Conservation (phyloP, 2,113 vertebrate species). For the Cynoglossus semilaevis region DNA sequence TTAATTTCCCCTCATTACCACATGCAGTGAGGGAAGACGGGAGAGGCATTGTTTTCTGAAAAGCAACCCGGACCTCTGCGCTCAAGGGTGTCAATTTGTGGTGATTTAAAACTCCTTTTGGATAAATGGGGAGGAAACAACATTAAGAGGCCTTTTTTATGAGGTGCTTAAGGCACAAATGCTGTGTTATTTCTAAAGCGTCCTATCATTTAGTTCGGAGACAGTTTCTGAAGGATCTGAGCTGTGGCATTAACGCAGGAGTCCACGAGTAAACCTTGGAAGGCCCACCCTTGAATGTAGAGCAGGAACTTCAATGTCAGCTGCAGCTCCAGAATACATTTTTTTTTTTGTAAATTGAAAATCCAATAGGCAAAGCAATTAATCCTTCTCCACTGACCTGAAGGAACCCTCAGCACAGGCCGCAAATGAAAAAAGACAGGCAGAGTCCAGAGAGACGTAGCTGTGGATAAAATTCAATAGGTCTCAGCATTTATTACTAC, state of each 20-base stretch:
- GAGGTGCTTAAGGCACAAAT: constrained; percentile 55
- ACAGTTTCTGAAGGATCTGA: constrained; percentile 42
- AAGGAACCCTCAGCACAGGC: constrained; percentile 16
- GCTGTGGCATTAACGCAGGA: constrained; percentile 20
- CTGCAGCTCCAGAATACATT: constrained; percentile 18
- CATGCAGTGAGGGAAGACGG: constrained; percentile 6
- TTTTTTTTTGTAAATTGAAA: constrained; percentile 21
- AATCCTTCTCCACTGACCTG: constrained; percentile 34
- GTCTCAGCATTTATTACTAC: constrained; percentile 58
- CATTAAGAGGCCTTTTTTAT: constrained; percentile 55
- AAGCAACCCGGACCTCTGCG: constrained; percentile 29
- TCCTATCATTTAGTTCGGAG: constrained; percentile 39
- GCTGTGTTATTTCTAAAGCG: constrained; percentile 44
- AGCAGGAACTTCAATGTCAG: constrained; percentile 22
- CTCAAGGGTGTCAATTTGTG: constrained; percentile 54
- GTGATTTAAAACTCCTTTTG: constrained; percentile 62
- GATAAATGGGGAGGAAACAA: constrained; percentile 61
- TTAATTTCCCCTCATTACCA: constrained; percentile 52
- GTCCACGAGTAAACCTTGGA: constrained; percentile 17
- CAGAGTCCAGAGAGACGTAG: constrained; percentile 32
- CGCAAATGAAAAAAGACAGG: constrained; percentile 44
- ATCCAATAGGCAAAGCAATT: constrained; percentile 34
- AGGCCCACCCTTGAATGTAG: background rate
- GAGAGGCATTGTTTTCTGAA: constrained; percentile 18
- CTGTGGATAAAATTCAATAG: constrained; percentile 61